These are phyloP conservation scores for Thalassoma bifasciatum DNA, from an alignment of 2,113 vertebrate genomes.

Conservation along the genomic window DNA sequence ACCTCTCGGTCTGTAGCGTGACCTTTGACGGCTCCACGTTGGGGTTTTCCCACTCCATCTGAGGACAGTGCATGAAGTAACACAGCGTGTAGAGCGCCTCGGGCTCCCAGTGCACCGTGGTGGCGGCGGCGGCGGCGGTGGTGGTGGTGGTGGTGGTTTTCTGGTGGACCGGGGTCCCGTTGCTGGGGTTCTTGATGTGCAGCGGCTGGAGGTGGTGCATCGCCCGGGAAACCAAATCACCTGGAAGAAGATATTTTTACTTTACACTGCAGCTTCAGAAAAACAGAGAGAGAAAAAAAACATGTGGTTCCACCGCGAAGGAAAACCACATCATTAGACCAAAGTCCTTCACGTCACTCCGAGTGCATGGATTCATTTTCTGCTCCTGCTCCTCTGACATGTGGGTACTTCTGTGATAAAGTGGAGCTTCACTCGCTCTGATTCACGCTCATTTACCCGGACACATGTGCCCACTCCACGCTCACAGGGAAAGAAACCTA, in stretches of 20 bases:
- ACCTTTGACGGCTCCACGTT: slow-evolving; percentile 97
- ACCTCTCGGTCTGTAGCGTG: slow-evolving; percentile 96
- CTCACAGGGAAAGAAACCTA: slow-evolving; percentile 33
- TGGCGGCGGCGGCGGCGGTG: slow-evolving; percentile 70
- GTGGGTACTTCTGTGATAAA: slow-evolving; percentile 21
- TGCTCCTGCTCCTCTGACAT: slow-evolving; percentile 25
- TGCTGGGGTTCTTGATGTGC: slow-evolving; percentile 90
- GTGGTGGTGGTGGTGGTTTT: slow-evolving; percentile 80
- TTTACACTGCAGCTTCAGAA: not conserved
- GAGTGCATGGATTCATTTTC: slow-evolving; percentile 26
- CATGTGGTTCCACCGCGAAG: not conserved
- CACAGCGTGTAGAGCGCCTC: slow-evolving; percentile 97
- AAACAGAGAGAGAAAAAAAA: not conserved
- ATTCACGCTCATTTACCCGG: slow-evolving; percentile 52
- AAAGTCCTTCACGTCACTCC: slow-evolving; percentile 36
- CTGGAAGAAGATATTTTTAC: slow-evolving; percentile 68
- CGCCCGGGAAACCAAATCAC: slow-evolving; percentile 95
- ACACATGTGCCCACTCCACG: slow-evolving; percentile 44
- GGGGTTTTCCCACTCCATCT: slow-evolving; percentile 99
- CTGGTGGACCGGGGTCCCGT: slow-evolving; percentile 92
- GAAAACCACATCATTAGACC: not conserved
- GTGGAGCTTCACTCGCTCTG: slow-evolving; percentile 28
- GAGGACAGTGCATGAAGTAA: slow-evolving; percentile 99
- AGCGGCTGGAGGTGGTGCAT: slow-evolving; percentile 98
- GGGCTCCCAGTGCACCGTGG: slow-evolving; percentile 92